These are phyloP conservation scores for Chironomus riparius DNA, from an alignment of 2,888 invertebrate genomes.

Conservation along the genomic window DNA sequence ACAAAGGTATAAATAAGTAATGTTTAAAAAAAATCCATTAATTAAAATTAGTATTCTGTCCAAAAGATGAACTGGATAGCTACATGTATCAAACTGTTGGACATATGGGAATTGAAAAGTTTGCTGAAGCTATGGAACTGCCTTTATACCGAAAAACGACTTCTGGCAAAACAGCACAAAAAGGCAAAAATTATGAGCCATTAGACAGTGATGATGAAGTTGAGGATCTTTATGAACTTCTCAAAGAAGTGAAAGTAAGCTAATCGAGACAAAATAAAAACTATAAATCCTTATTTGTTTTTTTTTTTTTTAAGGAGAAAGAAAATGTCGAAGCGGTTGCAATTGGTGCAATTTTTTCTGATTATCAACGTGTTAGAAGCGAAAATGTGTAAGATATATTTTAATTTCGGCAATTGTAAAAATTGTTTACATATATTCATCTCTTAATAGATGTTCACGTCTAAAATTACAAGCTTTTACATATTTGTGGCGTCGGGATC, in stretches of 20 bases:
- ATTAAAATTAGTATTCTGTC: neutral
- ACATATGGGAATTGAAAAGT: conserved; percentile 83
- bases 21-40: neutral
- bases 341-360: conserved; percentile 94
- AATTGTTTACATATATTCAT: neutral
- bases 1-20: conserved; percentile 55
- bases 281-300: no score
- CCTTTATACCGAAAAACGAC: conserved; percentile 83
- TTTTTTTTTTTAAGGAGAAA: conserved; percentile 43
- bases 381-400: conserved; percentile 80
- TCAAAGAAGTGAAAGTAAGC: conserved; percentile 43
- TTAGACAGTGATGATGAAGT: conserved; percentile 82
- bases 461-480: conserved; percentile 81
- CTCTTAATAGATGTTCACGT: conserved; percentile 73
- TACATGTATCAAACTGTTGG: conserved; percentile 99
- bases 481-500: conserved; percentile 94
- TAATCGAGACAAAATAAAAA: neutral
- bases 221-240: conserved; percentile 84
- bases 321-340: conserved; percentile 84
- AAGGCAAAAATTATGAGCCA: conserved; percentile 67
- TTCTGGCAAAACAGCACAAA: conserved; percentile 70
- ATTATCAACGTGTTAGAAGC: conserved; percentile 95
- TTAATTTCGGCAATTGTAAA: neutral
- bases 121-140: conserved; percentile 88
- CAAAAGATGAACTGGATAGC: conserved; percentile 81